These are phyloP conservation scores for Proisotoma minuta DNA, from an alignment of 2,888 invertebrate species.

Conservation along the genomic window DNA sequence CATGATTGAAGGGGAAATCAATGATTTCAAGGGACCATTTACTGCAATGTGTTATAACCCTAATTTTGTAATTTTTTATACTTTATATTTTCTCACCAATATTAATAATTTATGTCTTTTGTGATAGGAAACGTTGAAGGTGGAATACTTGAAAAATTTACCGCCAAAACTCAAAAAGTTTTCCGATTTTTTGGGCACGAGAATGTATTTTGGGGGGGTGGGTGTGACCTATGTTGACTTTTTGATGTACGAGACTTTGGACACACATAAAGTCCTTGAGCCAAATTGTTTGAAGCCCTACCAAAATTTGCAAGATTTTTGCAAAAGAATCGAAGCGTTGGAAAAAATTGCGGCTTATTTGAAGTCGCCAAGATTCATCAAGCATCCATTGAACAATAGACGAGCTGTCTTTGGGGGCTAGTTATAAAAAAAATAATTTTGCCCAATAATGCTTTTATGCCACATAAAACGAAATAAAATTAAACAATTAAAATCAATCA, in stretches of 20 bases:
- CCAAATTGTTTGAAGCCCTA: conserved; percentile 49
- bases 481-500: too few relatives aligned
- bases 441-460: too few relatives aligned
- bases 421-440: too few relatives aligned
- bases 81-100: too few relatives aligned
- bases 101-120: too few relatives aligned
- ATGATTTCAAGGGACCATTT: conserved; percentile 51
- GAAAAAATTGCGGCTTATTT: conserved; percentile 49
- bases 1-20: conserved; percentile 50
- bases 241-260: conserved; percentile 52
- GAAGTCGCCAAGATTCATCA: conserved; percentile 49
- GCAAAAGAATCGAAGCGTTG: conserved; percentile 50
- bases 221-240: conserved; percentile 52
- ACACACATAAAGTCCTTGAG: conserved; percentile 50
- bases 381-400: conserved; percentile 49
- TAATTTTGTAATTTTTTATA: conserved; percentile 52
- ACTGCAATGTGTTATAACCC: conserved; percentile 50
- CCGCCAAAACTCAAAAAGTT: conserved; percentile 49
- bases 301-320: conserved; percentile 51
- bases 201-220: conserved; percentile 52
- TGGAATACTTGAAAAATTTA: conserved; percentile 49
- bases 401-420: conserved; percentile 49
- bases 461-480: too few relatives aligned
- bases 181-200: conserved; percentile 51
- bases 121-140: conserved; percentile 50